Percentiles rank a stretch among this genome's conserved stretches.
phyloP scores from a whole-genome alignment of 2,113 vertebrate genomes.

The Pithys albifrons region DNA sequence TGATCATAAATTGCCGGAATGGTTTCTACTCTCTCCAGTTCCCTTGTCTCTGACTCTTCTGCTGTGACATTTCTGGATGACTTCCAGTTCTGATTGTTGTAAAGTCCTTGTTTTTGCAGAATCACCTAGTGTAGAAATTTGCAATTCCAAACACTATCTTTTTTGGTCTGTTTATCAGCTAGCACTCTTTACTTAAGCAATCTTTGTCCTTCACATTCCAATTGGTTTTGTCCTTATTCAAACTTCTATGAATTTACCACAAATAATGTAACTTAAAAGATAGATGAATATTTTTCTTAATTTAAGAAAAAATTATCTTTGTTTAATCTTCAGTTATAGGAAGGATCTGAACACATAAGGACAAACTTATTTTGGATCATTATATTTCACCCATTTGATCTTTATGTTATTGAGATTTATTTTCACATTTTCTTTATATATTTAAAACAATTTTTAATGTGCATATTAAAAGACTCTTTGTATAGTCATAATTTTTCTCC shows the following conservation, averaged over 20 bases:
- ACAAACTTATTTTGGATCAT: neutral
- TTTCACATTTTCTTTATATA: neutral
- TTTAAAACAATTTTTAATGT: neutral
- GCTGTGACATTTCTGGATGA: conserved; percentile 63
- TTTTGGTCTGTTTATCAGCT: conserved; percentile 67
- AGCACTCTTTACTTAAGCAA: conserved; percentile 45
- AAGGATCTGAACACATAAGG: neutral
- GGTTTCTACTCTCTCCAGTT: neutral
- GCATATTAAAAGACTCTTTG: neutral
- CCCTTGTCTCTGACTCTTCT: neutral
- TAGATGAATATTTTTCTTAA: neutral
- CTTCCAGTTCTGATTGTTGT: conserved; percentile 50
- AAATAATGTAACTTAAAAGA: neutral
- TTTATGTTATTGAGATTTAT: neutral
- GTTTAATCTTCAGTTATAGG: neutral
- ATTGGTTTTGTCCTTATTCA: conserved; percentile 43
- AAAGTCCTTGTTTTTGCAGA: conserved; percentile 60
- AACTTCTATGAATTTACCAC: conserved; percentile 4
- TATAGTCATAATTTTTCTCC: neutral
- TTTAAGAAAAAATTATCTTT: neutral
- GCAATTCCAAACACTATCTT: conserved; percentile 63
- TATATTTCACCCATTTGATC: neutral
- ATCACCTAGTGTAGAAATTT: conserved; percentile 61
- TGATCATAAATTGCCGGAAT: conserved; percentile 20
- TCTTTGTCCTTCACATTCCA: conserved; percentile 63